A percentile compares a stretch with the other conserved stretches of the same genome.
Evolutionary conservation across 2,888 invertebrate species (phyloP).

Genomic region (Spisula solida): DNA sequence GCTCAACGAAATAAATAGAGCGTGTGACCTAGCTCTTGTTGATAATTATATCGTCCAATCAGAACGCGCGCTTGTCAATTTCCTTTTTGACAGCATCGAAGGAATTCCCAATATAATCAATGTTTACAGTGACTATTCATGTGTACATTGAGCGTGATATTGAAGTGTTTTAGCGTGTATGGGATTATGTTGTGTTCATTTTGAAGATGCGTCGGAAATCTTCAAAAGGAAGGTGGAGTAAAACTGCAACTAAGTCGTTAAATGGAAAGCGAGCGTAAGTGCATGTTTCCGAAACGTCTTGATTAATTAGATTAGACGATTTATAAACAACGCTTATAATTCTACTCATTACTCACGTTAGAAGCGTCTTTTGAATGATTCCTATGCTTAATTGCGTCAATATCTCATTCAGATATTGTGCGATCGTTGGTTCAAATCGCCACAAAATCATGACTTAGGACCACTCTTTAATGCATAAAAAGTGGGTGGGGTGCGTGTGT

Average conservation of each 20-base stretch:
- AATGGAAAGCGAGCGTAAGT: conserved; percentile 44
- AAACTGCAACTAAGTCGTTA: conserved; percentile 15
- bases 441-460: not conserved
- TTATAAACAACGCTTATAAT: not conserved
- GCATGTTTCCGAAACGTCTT: conserved; percentile 53
- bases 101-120: conserved; percentile 25
- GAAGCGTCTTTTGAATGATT: not conserved
- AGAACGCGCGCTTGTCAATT: conserved; percentile 7
- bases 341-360: not conserved
- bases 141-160: not conserved
- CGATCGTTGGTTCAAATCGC: not conserved
- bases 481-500: conserved; percentile 29
- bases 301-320: conserved; percentile 3
- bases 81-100: conserved; percentile 40
- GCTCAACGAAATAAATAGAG: not conserved
- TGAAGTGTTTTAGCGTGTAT: not conserved
- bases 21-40: conserved; percentile 12
- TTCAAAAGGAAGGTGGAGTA: conserved; percentile 31
- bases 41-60: conserved; percentile 35
- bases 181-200: not conserved
- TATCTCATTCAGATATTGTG: not conserved
- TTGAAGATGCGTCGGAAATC: conserved; percentile 48
- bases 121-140: conserved; percentile 25
- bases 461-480: not conserved
- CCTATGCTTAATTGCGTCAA: not conserved